Conservation (phyloP, 2,113 vertebrate genomes). For the Sula dactylatra region DNA sequence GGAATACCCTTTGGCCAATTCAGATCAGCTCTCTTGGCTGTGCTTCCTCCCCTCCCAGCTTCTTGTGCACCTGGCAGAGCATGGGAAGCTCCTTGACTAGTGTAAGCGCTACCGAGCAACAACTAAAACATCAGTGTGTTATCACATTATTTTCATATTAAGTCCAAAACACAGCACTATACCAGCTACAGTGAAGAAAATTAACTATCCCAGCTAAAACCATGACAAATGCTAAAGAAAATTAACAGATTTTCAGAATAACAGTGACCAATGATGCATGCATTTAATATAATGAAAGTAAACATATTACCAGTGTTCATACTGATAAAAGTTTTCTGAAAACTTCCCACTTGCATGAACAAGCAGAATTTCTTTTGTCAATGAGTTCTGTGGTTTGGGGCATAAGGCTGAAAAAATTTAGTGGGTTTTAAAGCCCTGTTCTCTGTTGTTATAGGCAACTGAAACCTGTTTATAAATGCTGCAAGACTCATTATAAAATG, state of each 20-base stretch:
- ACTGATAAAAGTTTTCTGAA: neutral
- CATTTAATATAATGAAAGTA: neutral
- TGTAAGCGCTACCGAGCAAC: no score
- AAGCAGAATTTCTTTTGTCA: neutral
- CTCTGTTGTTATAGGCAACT: neutral
- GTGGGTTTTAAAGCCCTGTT: neutral
- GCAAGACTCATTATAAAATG: neutral
- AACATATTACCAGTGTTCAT: neutral
- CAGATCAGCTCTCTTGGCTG: no score
- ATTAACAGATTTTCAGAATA: neutral
- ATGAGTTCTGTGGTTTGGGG: neutral
- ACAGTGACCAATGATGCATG: neutral
- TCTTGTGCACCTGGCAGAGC: no score
- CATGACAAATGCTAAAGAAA: neutral
- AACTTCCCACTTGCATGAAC: neutral
- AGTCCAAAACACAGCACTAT: no score
- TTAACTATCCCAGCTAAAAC: no score
- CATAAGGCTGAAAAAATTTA: neutral
- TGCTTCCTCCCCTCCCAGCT: no score
- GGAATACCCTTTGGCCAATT: no score
- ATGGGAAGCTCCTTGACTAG: no score
- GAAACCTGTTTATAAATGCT: constrained; percentile 4
- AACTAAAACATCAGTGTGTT: no score
- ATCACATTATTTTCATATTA: no score
- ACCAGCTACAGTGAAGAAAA: no score